Conservation (phyloP, 2,797 vertebrate species). For the Protonibea diacanthus region DNA sequence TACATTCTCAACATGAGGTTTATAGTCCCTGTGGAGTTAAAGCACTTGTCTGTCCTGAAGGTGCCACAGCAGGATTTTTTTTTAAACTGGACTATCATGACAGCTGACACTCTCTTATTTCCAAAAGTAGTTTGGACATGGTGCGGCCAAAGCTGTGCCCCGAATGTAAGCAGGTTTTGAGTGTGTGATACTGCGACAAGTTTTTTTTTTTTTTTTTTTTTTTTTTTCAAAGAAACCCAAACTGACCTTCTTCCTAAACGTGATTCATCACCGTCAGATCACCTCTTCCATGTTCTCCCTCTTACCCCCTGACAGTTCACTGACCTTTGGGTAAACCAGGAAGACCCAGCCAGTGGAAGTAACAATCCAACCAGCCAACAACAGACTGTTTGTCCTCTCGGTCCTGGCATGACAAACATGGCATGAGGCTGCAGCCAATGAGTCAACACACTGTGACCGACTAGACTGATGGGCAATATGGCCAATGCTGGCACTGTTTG, state of each 20-base stretch:
- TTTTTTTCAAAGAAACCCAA: too few species aligned
- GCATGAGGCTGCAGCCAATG: constrained; percentile 35
- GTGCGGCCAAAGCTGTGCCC: not conserved
- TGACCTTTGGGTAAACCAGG: constrained; percentile 38
- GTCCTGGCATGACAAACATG: constrained; percentile 37
- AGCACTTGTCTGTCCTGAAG: constrained; percentile 1
- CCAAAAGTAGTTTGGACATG: not conserved
- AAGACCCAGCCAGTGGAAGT: constrained; percentile 20
- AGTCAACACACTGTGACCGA: constrained; percentile 56
- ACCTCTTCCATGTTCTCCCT: constrained; percentile 1
- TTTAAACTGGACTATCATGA: not conserved
- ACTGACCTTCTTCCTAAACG: not conserved
- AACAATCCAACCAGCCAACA: constrained; percentile 52
- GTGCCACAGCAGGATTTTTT: not conserved
- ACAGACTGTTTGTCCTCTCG: constrained; percentile 56
- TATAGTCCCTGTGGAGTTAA: not conserved
- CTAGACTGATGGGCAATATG: constrained; percentile 34
- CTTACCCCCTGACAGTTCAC: constrained; percentile 16
- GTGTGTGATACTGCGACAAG: not conserved
- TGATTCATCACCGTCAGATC: constrained; percentile 19
- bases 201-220: too few species aligned
- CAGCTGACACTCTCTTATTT: constrained; percentile 9
- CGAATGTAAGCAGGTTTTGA: not conserved
- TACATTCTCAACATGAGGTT: not conserved
- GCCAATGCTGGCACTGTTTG: constrained; percentile 6